Base-by-base conservation (phyloP, 2,113 vertebrate species). In the Atlantisia rogersi region DNA sequence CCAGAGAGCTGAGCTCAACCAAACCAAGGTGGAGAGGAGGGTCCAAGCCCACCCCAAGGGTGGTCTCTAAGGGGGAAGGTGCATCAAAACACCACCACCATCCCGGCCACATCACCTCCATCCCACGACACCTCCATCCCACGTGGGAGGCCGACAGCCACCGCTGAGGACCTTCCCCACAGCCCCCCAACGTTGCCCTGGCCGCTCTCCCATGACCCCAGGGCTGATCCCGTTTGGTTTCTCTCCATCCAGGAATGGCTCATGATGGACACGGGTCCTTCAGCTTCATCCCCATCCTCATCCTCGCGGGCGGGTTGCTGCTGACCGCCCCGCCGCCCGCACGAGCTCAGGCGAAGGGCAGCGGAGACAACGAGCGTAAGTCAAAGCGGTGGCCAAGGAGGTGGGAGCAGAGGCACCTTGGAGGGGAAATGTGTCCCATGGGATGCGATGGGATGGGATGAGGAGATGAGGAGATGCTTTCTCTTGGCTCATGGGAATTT, bases 271-370 rank as follows among this genome's bases (percentile, higher is more conserved):
- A 24, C 9, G 7, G 87, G 65, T 15, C 73, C 81, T 84, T 71
- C 8, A 6, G 20, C 63, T 64, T 71, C 88, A 24, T 17, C 88
- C 35, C 80, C 48, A 12, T 71, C 80, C 32, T 84, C 81, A 15
- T 91, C 73, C 65, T 91, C 11, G 1, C 24, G 5, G 15, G 32
- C 3, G 74, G 52, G 3, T 2, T 52, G 7, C 8, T 70, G 56
- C 5, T 50, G 40, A 5, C 15, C 32, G 1, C 5, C 64, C 22
- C 25, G 2, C 6, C 8, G 5, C 16, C 5, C 7, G 42, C 21
- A 1, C 56, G 6, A 19, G 64, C 80, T 9, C 48, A 48, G 50
- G 37, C 0, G 11, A 37, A 12, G 4, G 71, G 48, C 71, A 48
- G 40, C 28, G 6, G 16, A 12, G 39, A 28, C 28, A 1, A 63